Percentiles rank a stretch among this genome's conserved stretches.
Evolutionary conservation across 1,140 invertebrate species (phyloP).

Genomic region (Matsumurasca onukii): DNA sequence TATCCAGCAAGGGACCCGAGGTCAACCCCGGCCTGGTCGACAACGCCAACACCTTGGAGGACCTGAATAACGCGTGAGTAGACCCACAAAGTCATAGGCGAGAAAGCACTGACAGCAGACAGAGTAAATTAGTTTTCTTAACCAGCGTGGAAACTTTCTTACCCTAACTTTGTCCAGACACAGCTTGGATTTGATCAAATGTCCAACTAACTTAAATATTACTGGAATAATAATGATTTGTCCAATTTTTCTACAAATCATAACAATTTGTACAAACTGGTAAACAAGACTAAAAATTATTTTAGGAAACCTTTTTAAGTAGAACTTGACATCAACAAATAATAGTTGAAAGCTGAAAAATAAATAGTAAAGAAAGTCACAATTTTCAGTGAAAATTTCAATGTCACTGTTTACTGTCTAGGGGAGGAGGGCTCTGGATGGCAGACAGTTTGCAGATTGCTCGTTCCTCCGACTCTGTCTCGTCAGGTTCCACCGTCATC

Average conservation of each 20-base stretch:
- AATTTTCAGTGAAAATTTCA: no score
- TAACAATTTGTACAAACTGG: no score
- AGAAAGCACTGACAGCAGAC: neutral
- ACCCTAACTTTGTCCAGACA: neutral
- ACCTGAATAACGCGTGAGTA: neutral
- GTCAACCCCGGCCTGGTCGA: slow-evolving; percentile 53
- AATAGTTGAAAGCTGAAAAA: no score
- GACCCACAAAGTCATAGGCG: neutral
- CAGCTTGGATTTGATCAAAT: neutral
- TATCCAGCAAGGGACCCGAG: slow-evolving; percentile 57
- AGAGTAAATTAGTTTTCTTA: neutral
- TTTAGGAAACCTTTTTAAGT: no score
- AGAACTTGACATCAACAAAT: no score
- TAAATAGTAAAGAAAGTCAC: no score
- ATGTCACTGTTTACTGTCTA: neutral
- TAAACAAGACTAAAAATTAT: no score
- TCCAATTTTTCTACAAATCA: no score
- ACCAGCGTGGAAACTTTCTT: neutral
- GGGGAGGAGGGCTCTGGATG: neutral
- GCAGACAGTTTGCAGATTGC: neutral
- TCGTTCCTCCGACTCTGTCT: neutral
- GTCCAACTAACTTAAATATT: neutral
- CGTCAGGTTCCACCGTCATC: slow-evolving; percentile 7
- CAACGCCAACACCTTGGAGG: neutral
- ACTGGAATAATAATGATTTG: no score